Conservation (phyloP, 2,113 vertebrate genomes). For the Hydrochoerus hydrochaeris region DNA sequence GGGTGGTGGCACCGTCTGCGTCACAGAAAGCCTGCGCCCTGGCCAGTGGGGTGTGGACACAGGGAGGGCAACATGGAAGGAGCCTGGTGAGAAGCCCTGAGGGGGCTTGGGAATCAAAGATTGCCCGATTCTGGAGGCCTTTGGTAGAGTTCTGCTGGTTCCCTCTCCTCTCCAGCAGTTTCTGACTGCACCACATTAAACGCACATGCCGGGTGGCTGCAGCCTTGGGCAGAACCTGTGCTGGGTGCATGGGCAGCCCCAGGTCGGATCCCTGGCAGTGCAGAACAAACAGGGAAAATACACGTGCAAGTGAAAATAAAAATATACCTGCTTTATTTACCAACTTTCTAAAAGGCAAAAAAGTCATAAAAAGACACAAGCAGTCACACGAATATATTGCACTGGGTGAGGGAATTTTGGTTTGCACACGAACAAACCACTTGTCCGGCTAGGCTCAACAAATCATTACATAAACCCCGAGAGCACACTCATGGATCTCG, state of each 20-base stretch:
- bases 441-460: slow-evolving; percentile 73
- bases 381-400: slow-evolving; percentile 85
- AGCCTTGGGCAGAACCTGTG: neutral
- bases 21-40: neutral
- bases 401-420: slow-evolving; percentile 83
- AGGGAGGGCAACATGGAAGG: neutral
- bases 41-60: too few species aligned
- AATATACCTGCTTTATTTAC: slow-evolving; percentile 90
- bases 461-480: slow-evolving; percentile 71
- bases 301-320: slow-evolving; percentile 78
- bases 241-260: too few species aligned
- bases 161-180: neutral
- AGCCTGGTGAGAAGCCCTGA: rapidly evolving
- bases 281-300: neutral
- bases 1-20: too few species aligned
- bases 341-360: slow-evolving; percentile 89
- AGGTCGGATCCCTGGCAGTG: neutral
- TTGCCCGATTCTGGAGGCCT: neutral
- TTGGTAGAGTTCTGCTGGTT: neutral
- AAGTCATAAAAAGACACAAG: slow-evolving; percentile 89
- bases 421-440: slow-evolving; percentile 76
- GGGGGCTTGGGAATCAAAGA: neutral
- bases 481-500: slow-evolving; percentile 73
- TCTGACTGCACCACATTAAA: neutral
- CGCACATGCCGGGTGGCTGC: neutral